Base-by-base conservation (phyloP, 2,113 vertebrate genomes). In the Myiagra hebetior region DNA sequence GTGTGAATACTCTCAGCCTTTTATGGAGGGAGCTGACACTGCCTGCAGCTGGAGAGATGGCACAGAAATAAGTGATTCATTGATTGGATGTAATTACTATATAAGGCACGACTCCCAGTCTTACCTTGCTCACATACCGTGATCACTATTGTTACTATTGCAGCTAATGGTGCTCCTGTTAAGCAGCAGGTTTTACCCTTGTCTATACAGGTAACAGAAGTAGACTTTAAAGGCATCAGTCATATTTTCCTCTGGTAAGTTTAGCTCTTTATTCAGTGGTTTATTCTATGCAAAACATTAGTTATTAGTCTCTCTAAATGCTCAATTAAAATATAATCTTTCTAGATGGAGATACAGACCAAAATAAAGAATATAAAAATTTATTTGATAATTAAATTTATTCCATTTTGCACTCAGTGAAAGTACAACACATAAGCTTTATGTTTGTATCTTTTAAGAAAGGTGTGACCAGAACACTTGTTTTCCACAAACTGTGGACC, bases 11-110 rank as follows among this genome's bases (percentile, higher is more conserved):
- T 87, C 67, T 63, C 65, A 85, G 55, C 57, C 78, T 93, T 93
- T 89, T 79, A 90, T 80, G 75, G 85, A 91, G 75, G 72, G 53
- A 91, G 39, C 50, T 94, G 85, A 88, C 46, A 47, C 46, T 69
- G 87, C 67, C 81, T 91, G 91, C 70, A 65, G 67, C 63, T 88
- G 85, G 35, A 95, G 67, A 91, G 70, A 85, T 89, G 93, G 64
- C 72, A 90, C 75, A 83, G 91, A 85, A 96, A 87, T 87, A 93
- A 87, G 56, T 85, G 63, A 93, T 93, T 93, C 56, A 88, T 91
- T 93, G 81, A 94, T 94, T 89, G 42, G 62, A 57, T 69, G 30
- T 31, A 90, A 91, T 87, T 95, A 67, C 86, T 81, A 46, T 85
- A 96, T 94, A 92, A 94, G 72, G 75, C 83, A 80, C 0, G 1